Conservation (phyloP, 2,888 invertebrate genomes). For the Dryobotodes eremita region DNA sequence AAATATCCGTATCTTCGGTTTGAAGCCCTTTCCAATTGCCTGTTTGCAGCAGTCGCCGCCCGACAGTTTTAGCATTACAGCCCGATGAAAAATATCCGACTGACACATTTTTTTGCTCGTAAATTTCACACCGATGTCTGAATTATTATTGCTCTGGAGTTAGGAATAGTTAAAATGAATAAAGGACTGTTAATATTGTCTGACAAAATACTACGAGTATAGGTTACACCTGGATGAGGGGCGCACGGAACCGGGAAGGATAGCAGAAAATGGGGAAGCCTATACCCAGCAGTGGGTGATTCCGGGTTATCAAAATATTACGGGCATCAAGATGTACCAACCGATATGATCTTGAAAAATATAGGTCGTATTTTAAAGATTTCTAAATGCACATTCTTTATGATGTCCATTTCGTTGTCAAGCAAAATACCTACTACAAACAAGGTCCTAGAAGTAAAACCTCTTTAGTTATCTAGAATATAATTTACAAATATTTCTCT, state of each 20-base stretch:
- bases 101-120: constrained; percentile 9
- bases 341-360: not conserved
- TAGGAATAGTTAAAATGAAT: not conserved
- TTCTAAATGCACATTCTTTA: not conserved
- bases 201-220: not conserved
- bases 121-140: not conserved
- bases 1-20: constrained; percentile 31
- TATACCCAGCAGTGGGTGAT: not conserved
- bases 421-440: not conserved
- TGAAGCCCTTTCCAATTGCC: not conserved
- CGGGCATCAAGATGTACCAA: not conserved
- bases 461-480: not conserved
- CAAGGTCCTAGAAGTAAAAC: not conserved
- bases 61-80: constrained; percentile 17
- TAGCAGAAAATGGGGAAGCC: not conserved
- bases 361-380: not conserved
- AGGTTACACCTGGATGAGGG: not conserved
- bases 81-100: constrained; percentile 5
- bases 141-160: not conserved
- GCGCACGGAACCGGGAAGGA: no score
- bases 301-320: not conserved
- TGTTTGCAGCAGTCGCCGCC: constrained; percentile 3
- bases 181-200: not conserved
- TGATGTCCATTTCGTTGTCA: not conserved
- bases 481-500: not conserved